Conservation (phyloP, 2,113 vertebrate species). For the Bombycilla garrulus region DNA sequence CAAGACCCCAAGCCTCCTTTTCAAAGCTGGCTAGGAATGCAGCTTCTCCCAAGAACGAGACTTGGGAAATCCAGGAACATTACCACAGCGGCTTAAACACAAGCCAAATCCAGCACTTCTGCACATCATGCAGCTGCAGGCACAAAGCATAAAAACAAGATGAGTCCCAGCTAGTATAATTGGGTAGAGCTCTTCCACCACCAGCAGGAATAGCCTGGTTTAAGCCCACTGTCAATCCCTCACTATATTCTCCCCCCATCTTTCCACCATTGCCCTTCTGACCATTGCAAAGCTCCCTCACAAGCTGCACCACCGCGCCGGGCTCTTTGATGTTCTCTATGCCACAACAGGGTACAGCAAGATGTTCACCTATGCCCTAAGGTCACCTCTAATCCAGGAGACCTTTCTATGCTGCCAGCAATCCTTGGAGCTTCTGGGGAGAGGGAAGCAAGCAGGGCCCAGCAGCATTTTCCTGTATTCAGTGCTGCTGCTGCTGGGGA, state of each 20-base stretch:
- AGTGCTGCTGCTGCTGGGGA: neutral
- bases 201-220: neutral
- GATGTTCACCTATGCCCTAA: neutral
- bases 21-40: neutral
- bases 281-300: accelerated
- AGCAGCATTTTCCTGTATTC: neutral
- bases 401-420: neutral
- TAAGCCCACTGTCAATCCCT: neutral
- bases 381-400: neutral
- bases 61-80: neutral
- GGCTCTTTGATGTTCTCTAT: neutral
- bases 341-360: accelerated
- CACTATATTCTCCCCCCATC: neutral
- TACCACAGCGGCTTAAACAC: neutral
- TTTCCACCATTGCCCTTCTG: neutral
- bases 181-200: neutral
- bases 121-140: accelerated
- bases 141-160: neutral
- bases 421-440: neutral
- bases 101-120: neutral
- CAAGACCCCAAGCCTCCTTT: neutral
- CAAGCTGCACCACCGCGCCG: accelerated
- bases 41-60: neutral
- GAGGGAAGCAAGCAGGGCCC: neutral
- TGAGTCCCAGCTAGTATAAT: neutral